These are phyloP conservation scores for Drosophila pachea DNA, from an alignment of 1,140 invertebrate species.

Conservation along the genomic window DNA sequence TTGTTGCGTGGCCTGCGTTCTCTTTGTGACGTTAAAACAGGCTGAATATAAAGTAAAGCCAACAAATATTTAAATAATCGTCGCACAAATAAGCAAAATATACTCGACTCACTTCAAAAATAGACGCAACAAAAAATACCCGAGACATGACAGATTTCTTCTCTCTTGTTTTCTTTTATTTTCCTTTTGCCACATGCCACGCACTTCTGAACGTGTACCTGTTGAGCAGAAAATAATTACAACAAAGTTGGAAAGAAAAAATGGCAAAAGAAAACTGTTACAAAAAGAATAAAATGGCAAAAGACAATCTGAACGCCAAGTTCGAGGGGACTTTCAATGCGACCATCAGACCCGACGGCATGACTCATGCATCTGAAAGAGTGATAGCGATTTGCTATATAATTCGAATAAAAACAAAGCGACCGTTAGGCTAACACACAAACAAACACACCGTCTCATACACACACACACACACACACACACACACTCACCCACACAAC, in stretches of 20 bases:
- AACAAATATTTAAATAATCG: slow-evolving; percentile 15
- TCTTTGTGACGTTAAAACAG: slow-evolving; percentile 15
- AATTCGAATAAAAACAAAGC: slow-evolving; percentile 63
- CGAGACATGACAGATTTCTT: background rate
- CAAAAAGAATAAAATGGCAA: slow-evolving; percentile 38
- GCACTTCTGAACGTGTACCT: slow-evolving; percentile 56
- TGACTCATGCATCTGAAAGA: slow-evolving; percentile 53
- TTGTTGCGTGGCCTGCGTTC: slow-evolving; percentile 1
- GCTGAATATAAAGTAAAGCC: slow-evolving; percentile 1
- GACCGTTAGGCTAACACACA: slow-evolving; percentile 29
- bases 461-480: slow-evolving; percentile 9
- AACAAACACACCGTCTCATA: background rate
- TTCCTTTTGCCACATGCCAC: slow-evolving; percentile 39
- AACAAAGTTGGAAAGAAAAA: slow-evolving; percentile 38
- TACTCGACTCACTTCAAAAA: slow-evolving; percentile 36
- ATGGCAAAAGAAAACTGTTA: slow-evolving; percentile 34
- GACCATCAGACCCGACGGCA: slow-evolving; percentile 28
- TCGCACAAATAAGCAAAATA: slow-evolving; percentile 26
- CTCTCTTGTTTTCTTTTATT: slow-evolving; percentile 8
- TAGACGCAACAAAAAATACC: slow-evolving; percentile 12
- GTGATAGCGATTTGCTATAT: slow-evolving; percentile 30
- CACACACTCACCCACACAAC: slow-evolving; percentile 14
- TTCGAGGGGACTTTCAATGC: slow-evolving; percentile 50
- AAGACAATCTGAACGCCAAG: slow-evolving; percentile 45
- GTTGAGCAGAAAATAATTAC: slow-evolving; percentile 68